Evolutionary conservation across 2,797 vertebrate genomes (phyloP), one percentile per base, ranked within the genome.

Genomic region (Coreius guichenoti): DNA sequence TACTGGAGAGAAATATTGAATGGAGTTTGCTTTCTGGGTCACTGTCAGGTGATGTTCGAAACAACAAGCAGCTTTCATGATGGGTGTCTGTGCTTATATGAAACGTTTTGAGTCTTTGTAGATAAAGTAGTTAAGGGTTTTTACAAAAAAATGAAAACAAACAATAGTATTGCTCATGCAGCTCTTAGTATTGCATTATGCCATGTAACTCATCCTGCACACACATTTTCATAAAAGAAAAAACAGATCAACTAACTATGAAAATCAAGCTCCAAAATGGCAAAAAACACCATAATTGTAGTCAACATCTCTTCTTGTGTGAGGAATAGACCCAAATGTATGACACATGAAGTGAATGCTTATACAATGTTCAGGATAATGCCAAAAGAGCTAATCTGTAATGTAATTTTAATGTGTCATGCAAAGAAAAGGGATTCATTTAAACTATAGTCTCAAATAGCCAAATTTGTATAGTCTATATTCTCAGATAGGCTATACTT

Each of bases 1-100:
- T 47, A 63, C 65, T 74, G 29, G n/a, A 80, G 47, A 54, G 45
- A 47, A 39, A 33, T 67, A 75, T 26, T 56, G 43, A 68, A 39
- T 36, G 31, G 33, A 73, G 67, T 61, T 63, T 12, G 4, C 54
- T 67, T 49, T 78, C 26, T 49, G 54, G 69, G 56, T 63, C 54
- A 33, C 13, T 49, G 26, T n/a, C 21, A 29, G 70, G 51, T 74
- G 72, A 83, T 51, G 81, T 51, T 54, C 23, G 36, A 23, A 54
- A 74, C 36, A 73, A 74, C 26, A 19, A 8, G 4, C 4, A 61
- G 11, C 26, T 26, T 75, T 49, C n/a, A 51, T 67, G 26, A 47
- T 21, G 11, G 3, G 63, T n/a, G 19, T 31, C 13, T 74, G 54
- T 26, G 23, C 56, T 77, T 23, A 54, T 67, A 26, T 2, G 1